phyloP scores from a whole-genome alignment of 2,888 invertebrate species.

The Escarpia spicata region DNA sequence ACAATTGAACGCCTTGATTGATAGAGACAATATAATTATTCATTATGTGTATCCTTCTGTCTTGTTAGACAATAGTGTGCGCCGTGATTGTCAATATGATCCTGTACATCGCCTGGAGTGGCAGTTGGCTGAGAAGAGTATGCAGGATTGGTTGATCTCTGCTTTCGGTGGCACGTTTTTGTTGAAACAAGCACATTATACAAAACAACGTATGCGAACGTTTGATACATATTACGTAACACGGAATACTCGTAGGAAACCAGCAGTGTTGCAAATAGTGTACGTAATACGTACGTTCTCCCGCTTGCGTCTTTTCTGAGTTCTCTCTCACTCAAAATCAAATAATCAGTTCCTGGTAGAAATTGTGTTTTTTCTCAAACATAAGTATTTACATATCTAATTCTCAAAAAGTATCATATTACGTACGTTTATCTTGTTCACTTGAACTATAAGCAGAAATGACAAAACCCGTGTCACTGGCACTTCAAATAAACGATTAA shows the following conservation, averaged over 20 bases:
- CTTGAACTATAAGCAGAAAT: background rate
- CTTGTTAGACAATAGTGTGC: no score
- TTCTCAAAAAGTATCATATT: background rate
- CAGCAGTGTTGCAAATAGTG: background rate
- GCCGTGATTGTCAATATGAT: no score
- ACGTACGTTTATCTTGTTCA: background rate
- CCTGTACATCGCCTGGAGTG: no score
- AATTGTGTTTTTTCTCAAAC: background rate
- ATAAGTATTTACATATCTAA: background rate
- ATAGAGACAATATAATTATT: no score
- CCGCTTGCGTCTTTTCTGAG: background rate
- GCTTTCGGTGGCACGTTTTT: no score
- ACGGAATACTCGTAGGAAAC: background rate
- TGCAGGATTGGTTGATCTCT: no score
- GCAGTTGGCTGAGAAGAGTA: no score
- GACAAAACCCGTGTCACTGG: background rate
- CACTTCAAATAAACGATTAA: background rate
- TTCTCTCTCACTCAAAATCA: background rate
- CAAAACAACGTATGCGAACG: no score
- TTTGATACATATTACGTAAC: no score
- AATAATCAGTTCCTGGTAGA: background rate
- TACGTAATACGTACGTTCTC: background rate
- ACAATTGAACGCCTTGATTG: no score
- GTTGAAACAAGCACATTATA: no score
- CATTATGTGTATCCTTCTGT: no score